Evolutionary conservation across 2,888 invertebrate species (phyloP).

Genomic region (Athetis lepigone): DNA sequence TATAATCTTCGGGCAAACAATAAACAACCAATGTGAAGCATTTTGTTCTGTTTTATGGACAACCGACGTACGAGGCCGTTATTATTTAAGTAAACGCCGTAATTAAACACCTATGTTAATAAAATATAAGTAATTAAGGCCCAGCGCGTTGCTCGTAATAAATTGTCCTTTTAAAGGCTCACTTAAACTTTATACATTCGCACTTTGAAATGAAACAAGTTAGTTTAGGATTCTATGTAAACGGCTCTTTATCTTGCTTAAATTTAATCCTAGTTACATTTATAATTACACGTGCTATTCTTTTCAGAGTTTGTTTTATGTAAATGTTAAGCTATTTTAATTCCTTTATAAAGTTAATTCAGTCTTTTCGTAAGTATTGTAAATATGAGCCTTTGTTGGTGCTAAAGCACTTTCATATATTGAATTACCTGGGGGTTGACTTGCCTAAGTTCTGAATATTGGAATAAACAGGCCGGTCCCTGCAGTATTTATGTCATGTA

Average conservation of each 20-base stretch:
- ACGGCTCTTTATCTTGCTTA: conserved; percentile 13
- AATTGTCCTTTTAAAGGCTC: conserved; percentile 38
- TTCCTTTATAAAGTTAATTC: neutral
- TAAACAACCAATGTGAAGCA: too few species aligned
- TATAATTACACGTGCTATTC: neutral
- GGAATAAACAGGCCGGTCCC: neutral
- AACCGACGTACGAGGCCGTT: conserved; percentile 31
- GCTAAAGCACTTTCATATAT: neutral
- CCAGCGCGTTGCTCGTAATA: conserved; percentile 29
- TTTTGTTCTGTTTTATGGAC: conserved; percentile 40
- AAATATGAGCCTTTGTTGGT: neutral
- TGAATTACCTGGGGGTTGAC: neutral
- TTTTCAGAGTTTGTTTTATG: conserved; percentile 1
- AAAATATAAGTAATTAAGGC: conserved; percentile 47
- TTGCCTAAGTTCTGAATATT: neutral
- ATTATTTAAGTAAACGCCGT: conserved; percentile 53
- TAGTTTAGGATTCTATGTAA: conserved; percentile 36
- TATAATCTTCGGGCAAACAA: too few species aligned
- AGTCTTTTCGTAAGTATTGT: neutral
- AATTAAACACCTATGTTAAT: conserved; percentile 57
- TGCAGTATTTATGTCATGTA: neutral
- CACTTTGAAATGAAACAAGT: conserved; percentile 31
- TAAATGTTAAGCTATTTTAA: conserved; percentile 15
- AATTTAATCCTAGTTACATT: conserved; percentile 17
- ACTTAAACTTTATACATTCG: conserved; percentile 33